Conservation (phyloP, 2,113 vertebrate species). For the Tenrec ecaudatus region DNA sequence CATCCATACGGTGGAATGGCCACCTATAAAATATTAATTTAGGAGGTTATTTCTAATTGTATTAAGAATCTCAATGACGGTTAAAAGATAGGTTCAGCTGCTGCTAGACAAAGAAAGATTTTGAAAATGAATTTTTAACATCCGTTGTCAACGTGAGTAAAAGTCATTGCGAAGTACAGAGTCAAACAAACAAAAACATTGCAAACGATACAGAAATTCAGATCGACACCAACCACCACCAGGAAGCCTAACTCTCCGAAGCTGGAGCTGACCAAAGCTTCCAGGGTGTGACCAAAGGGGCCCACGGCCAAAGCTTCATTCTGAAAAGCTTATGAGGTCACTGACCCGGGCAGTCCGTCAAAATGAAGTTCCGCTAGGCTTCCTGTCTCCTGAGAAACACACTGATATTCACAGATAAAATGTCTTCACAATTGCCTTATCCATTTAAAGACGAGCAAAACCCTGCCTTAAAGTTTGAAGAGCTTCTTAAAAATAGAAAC, state of each 20-base stretch:
- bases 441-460: neutral
- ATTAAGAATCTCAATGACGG: neutral
- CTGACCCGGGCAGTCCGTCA: slow-evolving; percentile 9
- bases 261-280: neutral
- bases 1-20: neutral
- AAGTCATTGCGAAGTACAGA: neutral
- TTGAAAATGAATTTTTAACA: slow-evolving; percentile 32
- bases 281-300: neutral
- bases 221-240: slow-evolving; percentile 5
- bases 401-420: slow-evolving; percentile 11
- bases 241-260: slow-evolving; percentile 1
- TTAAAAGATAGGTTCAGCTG: neutral
- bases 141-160: neutral
- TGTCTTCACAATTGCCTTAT: slow-evolving; percentile 25
- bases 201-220: slow-evolving; percentile 22
- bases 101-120: neutral
- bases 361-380: slow-evolving; percentile 59
- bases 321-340: slow-evolving; percentile 66
- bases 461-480: neutral
- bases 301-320: slow-evolving; percentile 13
- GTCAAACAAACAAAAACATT: slow-evolving; percentile 38
- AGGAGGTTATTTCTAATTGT: neutral
- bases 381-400: slow-evolving; percentile 56
- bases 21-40: slow-evolving; percentile 19
- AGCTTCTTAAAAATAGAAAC: slow-evolving; percentile 48